phyloP scores from a whole-genome alignment of 1,140 invertebrate genomes.

The Halotydeus destructor region DNA sequence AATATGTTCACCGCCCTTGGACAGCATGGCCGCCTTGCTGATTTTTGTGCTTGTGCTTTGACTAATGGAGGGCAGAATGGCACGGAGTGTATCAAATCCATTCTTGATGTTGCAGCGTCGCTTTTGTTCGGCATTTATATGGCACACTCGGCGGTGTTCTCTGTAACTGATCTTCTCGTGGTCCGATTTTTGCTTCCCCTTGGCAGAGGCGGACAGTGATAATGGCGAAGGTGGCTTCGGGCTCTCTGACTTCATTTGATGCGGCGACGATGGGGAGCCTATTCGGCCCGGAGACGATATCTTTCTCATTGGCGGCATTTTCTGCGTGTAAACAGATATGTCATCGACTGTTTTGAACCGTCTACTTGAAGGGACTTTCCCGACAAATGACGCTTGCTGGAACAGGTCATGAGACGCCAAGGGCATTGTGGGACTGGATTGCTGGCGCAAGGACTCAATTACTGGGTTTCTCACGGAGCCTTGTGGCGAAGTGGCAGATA shows the following conservation, averaged over 20 bases:
- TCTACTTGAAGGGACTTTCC: too few species aligned
- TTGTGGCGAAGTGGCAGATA: too few species aligned
- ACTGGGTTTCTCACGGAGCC: too few species aligned
- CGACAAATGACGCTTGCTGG: too few species aligned
- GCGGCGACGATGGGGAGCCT: background rate
- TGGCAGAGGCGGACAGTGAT: background rate
- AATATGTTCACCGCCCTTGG: constrained; percentile 82
- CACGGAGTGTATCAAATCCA: constrained; percentile 82
- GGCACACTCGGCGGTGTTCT: constrained; percentile 34
- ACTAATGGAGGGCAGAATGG: constrained; percentile 65
- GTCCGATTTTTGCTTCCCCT: constrained; percentile 20
- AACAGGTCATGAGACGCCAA: too few species aligned
- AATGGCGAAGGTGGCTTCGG: background rate
- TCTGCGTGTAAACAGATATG: too few species aligned
- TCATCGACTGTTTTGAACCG: too few species aligned
- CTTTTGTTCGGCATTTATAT: constrained; percentile 95
- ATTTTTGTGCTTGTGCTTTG: constrained; percentile 77
- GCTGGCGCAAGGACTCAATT: too few species aligned
- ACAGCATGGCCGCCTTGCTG: constrained; percentile 80
- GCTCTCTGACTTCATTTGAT: too few species aligned
- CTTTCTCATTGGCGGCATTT: background rate
- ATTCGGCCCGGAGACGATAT: background rate
- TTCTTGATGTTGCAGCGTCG: constrained; percentile 90
- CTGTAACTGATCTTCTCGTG: constrained; percentile 22
- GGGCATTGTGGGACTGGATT: too few species aligned